A percentile compares a stretch with the other conserved stretches of the same genome.
Conservation (phyloP, 2,113 vertebrate genomes). For the Pithys albifrons region DNA sequence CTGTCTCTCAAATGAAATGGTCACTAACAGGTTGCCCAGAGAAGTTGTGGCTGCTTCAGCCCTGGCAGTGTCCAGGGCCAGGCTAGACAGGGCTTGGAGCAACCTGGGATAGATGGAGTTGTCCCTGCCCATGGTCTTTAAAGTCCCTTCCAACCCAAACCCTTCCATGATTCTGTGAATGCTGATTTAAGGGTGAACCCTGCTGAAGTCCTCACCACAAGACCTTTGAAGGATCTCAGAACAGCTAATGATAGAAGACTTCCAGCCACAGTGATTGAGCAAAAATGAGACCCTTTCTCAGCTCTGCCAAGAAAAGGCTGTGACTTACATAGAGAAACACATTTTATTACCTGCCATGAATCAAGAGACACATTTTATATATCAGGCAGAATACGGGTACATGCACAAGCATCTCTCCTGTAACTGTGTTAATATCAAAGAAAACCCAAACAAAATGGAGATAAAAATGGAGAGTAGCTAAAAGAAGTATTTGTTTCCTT, state of each 20-base stretch:
- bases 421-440: background rate
- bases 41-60: no score
- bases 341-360: background rate
- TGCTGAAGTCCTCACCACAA: background rate
- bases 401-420: background rate
- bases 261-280: background rate
- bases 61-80: background rate
- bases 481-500: background rate
- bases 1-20: background rate
- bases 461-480: background rate
- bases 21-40: background rate
- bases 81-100: background rate
- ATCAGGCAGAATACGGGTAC: background rate
- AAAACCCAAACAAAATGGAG: background rate
- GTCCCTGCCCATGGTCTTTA: background rate
- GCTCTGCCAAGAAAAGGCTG: background rate
- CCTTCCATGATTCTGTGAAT: background rate
- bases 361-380: background rate
- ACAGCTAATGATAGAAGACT: background rate
- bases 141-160: background rate
- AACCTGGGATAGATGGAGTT: background rate
- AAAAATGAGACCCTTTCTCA: background rate
- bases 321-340: background rate
- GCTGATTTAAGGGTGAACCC: background rate
- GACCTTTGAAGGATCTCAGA: background rate